Conservation (phyloP, 2,797 vertebrate species). For the Hypotaenidia philippensis region DNA sequence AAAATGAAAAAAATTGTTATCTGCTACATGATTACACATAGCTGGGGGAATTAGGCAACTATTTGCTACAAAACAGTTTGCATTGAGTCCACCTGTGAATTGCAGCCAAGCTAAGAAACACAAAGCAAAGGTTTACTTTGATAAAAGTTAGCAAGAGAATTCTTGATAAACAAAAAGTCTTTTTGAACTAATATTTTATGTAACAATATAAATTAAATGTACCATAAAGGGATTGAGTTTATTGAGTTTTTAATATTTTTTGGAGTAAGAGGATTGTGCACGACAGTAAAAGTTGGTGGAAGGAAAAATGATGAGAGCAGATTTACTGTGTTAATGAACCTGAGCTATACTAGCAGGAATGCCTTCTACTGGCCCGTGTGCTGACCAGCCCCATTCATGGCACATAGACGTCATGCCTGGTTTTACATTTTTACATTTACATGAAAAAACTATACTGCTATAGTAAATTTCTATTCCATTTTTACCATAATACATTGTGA, state of each 20-base stretch:
- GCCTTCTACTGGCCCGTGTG: background rate
- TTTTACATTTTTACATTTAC: too few species aligned
- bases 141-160: background rate
- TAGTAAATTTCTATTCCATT: background rate
- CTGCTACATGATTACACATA: background rate
- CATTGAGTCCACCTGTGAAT: background rate
- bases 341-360: background rate
- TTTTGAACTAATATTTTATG: background rate
- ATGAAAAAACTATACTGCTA: background rate
- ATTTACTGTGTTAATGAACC: background rate
- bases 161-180: background rate
- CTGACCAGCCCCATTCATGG: background rate
- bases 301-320: background rate
- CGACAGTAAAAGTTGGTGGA: background rate
- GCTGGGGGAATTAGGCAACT: background rate
- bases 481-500: background rate
- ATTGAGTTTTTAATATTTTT: background rate
- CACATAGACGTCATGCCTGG: background rate
- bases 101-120: background rate
- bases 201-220: background rate
- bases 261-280: background rate
- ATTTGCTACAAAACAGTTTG: background rate
- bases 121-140: background rate
- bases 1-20: background rate
- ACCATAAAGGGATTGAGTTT: background rate